Conservation (phyloP, 2,113 vertebrate species). For the Cottus gobio region DNA sequence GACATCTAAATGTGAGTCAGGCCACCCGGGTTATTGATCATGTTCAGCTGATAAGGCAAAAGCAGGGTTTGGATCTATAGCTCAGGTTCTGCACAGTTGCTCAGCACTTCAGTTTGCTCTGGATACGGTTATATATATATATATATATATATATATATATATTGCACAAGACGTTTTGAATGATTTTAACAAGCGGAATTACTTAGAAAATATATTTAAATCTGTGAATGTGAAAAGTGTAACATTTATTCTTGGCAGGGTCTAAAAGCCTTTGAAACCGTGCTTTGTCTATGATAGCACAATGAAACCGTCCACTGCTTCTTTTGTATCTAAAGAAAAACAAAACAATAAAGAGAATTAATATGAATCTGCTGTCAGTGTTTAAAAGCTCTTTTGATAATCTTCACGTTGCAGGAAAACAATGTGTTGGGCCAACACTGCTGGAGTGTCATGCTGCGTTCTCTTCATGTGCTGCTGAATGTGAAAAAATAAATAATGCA, state of each 20-base stretch:
- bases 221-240: not conserved
- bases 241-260: not conserved
- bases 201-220: not conserved
- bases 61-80: not conserved
- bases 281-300: not conserved
- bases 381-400: constrained; percentile 7
- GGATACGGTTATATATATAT: not conserved
- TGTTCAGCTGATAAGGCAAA: constrained; percentile 16
- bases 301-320: not conserved
- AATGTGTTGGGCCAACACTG: constrained; percentile 1
- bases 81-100: not conserved
- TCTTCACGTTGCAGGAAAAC: constrained; percentile 1
- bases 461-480: constrained; percentile 17
- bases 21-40: constrained; percentile 37
- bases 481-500: constrained; percentile 37
- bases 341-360: constrained; percentile 21
- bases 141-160: too few species aligned
- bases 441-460: constrained; percentile 10
- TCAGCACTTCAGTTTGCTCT: not conserved
- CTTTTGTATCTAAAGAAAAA: not conserved
- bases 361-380: not conserved
- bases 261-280: not conserved
- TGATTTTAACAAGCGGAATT: not conserved
- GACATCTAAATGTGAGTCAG: constrained; percentile 17
- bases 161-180: not conserved